These are phyloP conservation scores for Hydrochoerus hydrochaeris DNA, from an alignment of 2,113 vertebrate species.

Conservation along the genomic window DNA sequence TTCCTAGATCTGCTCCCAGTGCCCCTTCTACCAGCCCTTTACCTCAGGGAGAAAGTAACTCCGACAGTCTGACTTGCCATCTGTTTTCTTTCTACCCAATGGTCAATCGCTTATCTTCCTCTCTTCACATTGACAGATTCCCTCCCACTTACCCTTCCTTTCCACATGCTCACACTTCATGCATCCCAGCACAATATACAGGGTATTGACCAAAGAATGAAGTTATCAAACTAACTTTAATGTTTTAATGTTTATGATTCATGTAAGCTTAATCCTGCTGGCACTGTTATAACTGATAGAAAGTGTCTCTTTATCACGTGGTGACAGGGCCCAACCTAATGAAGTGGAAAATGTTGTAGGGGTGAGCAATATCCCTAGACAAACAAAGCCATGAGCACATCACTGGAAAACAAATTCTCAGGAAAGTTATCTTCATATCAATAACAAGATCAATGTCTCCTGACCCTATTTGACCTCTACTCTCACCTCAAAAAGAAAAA, in stretches of 20 bases:
- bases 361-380: no score
- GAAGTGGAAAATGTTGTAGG: neutral
- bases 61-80: neutral
- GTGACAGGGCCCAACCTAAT: neutral
- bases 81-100: neutral
- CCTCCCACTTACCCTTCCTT: neutral
- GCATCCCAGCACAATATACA: neutral
- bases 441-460: neutral
- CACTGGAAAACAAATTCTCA: neutral
- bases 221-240: neutral
- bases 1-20: neutral
- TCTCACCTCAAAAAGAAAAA: neutral
- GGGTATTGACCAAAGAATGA: neutral
- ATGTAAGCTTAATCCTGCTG: neutral
- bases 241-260: neutral
- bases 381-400: neutral
- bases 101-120: neutral
- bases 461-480: no score
- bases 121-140: neutral
- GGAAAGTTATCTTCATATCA: neutral
- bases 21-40: neutral
- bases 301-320: neutral
- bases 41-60: neutral
- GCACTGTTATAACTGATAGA: neutral
- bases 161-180: neutral